A percentile compares a stretch with the other conserved stretches of the same genome.
Conservation (phyloP, 2,888 invertebrate species). For the Acanthacorydalis orientalis region DNA sequence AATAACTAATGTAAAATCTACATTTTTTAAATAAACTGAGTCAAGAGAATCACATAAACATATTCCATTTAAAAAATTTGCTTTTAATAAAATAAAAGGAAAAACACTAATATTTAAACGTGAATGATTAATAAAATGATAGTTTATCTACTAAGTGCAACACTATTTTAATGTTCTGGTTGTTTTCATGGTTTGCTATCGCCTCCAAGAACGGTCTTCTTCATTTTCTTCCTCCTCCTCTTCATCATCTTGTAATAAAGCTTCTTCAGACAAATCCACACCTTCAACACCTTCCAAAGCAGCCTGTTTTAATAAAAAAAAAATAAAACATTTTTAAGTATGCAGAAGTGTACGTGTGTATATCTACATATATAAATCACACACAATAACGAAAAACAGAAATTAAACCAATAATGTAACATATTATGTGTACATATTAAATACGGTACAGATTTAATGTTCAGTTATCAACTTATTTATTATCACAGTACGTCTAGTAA, state of each 20-base stretch:
- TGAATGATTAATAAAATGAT: background rate
- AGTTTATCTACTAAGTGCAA: background rate
- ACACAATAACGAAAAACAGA: no score
- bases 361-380: no score
- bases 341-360: background rate
- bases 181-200: conserved; percentile 38
- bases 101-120: background rate
- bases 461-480: background rate
- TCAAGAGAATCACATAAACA: background rate
- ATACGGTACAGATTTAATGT: background rate
- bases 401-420: no score
- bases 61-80: background rate
- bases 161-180: background rate
- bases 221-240: conserved; percentile 77
- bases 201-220: conserved; percentile 78
- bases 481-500: background rate
- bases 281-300: background rate
- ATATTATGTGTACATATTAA: no score
- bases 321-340: background rate
- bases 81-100: background rate
- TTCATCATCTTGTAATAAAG: conserved; percentile 63
- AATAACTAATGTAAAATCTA: background rate
- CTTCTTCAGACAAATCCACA: conserved; percentile 37
- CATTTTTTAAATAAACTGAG: background rate
- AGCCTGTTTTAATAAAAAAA: conserved; percentile 5